Evolutionary conservation across 2,888 invertebrate species (phyloP).

Genomic region (Brachylomia viminalis): DNA sequence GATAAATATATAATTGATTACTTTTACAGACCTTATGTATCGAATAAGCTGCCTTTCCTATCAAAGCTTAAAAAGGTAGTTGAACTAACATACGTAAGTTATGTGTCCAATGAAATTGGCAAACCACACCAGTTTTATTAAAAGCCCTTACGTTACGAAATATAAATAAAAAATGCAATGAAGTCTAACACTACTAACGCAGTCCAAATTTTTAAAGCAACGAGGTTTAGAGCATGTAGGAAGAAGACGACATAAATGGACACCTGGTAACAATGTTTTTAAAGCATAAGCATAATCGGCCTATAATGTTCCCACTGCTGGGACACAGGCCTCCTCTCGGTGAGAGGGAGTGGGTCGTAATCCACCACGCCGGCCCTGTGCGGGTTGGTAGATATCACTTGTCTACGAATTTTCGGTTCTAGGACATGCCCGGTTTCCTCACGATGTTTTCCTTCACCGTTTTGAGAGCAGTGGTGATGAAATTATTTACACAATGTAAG

Average conservation of each 20-base stretch:
- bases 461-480: too few relatives aligned
- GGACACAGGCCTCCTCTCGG: too few relatives aligned
- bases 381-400: too few relatives aligned
- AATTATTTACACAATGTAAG: too few relatives aligned
- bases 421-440: too few relatives aligned
- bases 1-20: background rate
- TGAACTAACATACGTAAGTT: background rate
- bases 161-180: slow-evolving; percentile 66
- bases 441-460: too few relatives aligned
- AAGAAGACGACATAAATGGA: slow-evolving; percentile 17
- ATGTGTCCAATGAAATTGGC: background rate
- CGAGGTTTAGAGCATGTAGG: slow-evolving; percentile 7
- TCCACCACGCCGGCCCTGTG: too few relatives aligned
- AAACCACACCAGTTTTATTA: slow-evolving; percentile 33
- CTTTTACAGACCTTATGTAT: background rate
- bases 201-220: slow-evolving; percentile 65
- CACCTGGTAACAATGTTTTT: too few relatives aligned
- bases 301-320: too few relatives aligned
- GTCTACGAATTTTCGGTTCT: too few relatives aligned
- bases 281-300: too few relatives aligned
- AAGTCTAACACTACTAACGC: slow-evolving; percentile 61
- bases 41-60: background rate
- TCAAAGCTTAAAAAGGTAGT: background rate
- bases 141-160: slow-evolving; percentile 43
- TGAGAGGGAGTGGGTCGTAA: too few relatives aligned